Conservation (phyloP, 2,113 vertebrate genomes). For the Myiozetetes cayanensis region DNA sequence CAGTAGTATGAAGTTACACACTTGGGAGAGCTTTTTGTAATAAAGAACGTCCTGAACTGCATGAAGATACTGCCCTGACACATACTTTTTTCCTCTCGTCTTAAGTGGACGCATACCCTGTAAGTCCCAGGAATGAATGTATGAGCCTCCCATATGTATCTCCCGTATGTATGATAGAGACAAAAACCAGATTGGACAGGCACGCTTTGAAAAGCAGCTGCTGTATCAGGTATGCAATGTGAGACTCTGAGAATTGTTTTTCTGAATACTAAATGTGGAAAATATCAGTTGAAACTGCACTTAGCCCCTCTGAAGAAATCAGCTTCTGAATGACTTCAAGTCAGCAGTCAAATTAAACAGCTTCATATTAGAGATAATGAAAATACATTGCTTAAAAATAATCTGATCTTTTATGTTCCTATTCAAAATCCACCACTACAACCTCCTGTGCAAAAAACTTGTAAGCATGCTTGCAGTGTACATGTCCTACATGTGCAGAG, state of each 20-base stretch:
- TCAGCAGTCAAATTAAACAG: background rate
- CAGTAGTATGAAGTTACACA: constrained; percentile 47
- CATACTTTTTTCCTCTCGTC: background rate
- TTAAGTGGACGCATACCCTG: background rate
- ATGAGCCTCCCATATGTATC: background rate
- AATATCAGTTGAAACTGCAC: constrained; percentile 10
- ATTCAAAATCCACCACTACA: background rate
- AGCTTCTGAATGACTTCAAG: background rate
- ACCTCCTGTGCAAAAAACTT: background rate
- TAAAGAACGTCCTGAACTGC: background rate
- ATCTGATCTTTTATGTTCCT: background rate
- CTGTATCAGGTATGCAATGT: background rate
- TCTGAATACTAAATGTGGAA: constrained; percentile 13
- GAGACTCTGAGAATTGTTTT: constrained; percentile 28
- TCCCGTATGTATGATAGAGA: background rate
- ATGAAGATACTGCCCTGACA: background rate
- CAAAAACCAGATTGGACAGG: background rate
- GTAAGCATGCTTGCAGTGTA: background rate
- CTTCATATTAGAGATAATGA: background rate
- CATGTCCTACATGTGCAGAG: background rate
- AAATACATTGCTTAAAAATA: background rate
- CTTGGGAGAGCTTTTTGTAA: background rate
- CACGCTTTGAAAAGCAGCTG: background rate
- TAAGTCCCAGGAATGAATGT: background rate
- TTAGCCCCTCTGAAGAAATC: constrained; percentile 1